A percentile compares a stretch with the other conserved stretches of the same genome.
phyloP scores from a whole-genome alignment of 2,797 vertebrate genomes.

The Sebastes itinus region DNA sequence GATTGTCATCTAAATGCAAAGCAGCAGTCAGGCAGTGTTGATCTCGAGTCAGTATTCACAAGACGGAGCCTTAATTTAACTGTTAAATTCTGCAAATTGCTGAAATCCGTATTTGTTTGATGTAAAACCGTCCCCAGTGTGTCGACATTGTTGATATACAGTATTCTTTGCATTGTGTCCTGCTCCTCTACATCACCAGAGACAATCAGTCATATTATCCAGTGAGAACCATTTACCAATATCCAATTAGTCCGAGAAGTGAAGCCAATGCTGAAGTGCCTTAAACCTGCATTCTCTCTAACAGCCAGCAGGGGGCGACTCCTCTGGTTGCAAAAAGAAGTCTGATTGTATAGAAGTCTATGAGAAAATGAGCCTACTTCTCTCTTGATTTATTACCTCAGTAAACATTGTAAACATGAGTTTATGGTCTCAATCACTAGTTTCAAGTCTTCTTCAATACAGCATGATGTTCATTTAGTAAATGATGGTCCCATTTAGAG shows the following conservation, averaged over 20 bases:
- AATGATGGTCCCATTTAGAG: too few relatives aligned
- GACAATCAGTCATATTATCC: background rate
- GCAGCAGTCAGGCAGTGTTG: background rate
- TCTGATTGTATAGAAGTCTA: too few relatives aligned
- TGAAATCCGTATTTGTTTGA: background rate
- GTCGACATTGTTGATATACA: background rate
- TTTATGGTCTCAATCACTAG: too few relatives aligned
- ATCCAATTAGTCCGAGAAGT: background rate
- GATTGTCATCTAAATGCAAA: conserved; percentile 43
- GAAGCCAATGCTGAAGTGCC: too few relatives aligned
- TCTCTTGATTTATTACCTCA: too few relatives aligned
- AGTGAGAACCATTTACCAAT: background rate
- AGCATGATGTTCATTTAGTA: accelerated
- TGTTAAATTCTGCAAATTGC: background rate
- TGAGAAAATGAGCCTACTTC: too few relatives aligned
- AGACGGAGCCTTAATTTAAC: background rate
- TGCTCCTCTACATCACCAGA: background rate
- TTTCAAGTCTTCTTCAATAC: too few relatives aligned
- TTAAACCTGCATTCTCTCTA: too few relatives aligned
- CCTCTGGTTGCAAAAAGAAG: too few relatives aligned
- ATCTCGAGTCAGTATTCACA: background rate
- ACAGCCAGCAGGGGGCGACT: too few relatives aligned
- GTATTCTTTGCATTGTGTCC: background rate
- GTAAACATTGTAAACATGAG: too few relatives aligned
- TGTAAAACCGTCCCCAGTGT: background rate